These are phyloP conservation scores for Polydrusus tereticollis DNA, from an alignment of 2,888 invertebrate genomes.

Conservation along the genomic window DNA sequence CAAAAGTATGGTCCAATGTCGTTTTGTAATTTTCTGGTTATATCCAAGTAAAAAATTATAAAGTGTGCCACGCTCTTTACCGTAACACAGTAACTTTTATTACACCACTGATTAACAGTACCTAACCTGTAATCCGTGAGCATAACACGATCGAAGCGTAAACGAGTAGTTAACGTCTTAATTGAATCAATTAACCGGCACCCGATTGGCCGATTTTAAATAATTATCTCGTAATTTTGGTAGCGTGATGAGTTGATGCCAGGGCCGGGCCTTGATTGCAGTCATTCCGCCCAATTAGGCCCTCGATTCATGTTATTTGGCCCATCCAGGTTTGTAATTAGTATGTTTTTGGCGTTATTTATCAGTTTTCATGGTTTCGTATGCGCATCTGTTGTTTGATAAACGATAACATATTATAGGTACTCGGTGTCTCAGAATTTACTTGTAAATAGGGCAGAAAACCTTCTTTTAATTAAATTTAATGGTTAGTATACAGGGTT, in stretches of 20 bases:
- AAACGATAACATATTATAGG: too few species aligned
- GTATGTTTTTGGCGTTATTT: constrained; percentile 25
- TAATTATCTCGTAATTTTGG: constrained; percentile 59
- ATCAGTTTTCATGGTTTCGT: constrained; percentile 26
- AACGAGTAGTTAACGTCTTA: constrained; percentile 44
- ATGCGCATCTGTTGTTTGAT: neutral
- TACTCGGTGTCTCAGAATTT: too few species aligned
- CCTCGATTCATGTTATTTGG: constrained; percentile 62
- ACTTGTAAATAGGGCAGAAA: too few species aligned
- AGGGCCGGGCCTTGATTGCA: constrained; percentile 58
- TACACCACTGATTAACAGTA: constrained; percentile 4
- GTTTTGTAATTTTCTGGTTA: too few species aligned
- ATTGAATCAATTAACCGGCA: constrained; percentile 44
- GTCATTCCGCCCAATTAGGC: constrained; percentile 63
- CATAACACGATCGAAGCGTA: constrained; percentile 21
- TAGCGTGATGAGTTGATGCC: constrained; percentile 61
- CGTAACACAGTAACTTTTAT: neutral
- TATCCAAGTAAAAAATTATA: too few species aligned
- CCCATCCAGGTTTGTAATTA: constrained; percentile 60
- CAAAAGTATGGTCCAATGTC: too few species aligned
- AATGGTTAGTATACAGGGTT: too few species aligned
- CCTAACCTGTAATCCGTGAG: neutral
- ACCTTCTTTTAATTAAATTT: too few species aligned
- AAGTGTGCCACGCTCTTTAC: too few species aligned
- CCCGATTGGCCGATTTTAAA: constrained; percentile 48